Evolutionary conservation across 2,113 vertebrate species (phyloP).

Genomic region (Alethe diademata): DNA sequence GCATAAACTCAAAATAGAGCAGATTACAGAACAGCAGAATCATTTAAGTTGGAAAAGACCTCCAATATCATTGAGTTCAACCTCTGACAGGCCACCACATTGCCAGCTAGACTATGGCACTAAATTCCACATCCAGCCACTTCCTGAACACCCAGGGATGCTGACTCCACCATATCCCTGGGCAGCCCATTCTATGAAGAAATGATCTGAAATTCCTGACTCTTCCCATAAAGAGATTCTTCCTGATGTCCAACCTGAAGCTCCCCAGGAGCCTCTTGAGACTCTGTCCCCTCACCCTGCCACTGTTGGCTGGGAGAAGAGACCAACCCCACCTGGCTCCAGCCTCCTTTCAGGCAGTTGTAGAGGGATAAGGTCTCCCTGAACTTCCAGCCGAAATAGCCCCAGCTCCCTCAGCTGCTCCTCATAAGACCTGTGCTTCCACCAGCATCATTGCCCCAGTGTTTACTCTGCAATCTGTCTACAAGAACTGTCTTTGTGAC

Average conservation of each 20-base stretch:
- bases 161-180: neutral
- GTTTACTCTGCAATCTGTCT: neutral
- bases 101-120: neutral
- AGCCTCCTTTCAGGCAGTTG: neutral
- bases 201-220: neutral
- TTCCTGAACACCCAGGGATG: neutral
- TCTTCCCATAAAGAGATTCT: neutral
- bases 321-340: neutral
- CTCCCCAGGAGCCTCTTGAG: neutral
- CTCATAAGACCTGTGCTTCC: neutral
- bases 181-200: neutral
- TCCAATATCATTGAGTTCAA: neutral
- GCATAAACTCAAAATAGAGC: neutral
- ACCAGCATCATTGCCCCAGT: accelerated
- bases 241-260: neutral
- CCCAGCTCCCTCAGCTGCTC: neutral
- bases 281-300: too few relatives aligned
- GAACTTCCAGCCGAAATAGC: neutral
- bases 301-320: neutral
- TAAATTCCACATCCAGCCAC: neutral
- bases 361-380: neutral
- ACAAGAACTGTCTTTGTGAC: accelerated
- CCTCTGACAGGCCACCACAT: accelerated
- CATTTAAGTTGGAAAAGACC: neutral
- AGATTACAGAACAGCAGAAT: neutral